Evolutionary conservation across 2,113 vertebrate species (phyloP), one percentile per base, ranked within the genome.

Genomic region (Empidonax alnorum): DNA sequence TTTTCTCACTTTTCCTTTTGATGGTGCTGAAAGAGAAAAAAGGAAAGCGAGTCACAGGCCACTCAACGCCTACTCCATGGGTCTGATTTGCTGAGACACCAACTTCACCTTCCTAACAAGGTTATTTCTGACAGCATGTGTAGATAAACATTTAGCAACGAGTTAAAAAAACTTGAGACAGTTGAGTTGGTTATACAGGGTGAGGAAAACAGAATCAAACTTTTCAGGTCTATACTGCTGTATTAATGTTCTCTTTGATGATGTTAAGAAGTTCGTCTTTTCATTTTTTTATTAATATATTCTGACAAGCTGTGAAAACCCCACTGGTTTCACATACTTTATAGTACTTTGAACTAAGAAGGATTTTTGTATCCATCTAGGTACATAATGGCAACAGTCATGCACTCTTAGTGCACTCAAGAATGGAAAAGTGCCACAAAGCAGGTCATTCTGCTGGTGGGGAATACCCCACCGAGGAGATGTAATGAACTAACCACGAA

Each of bases 71-170:
- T 98, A 98, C 98, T 98, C 98, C 98, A 98, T 98, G 98, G 98
- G 98, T 98, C 98, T 98, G 98, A 98, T 99, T 98, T 98, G 98
- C 98, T 98, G 98, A 99, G 98, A 98, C 98, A 98, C 98, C 98
- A 98, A 97, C 98, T 98, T 97, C 98, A 98, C 98, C 98, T 98
- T 98, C 98, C 97, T 98, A 98, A 98, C 98, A 98, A 99, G 98
- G 99, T 99, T 98, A 98, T 99, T 99, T 98, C 98, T 98, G 98
- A 98, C 98, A 98, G 99, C 99, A 99, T 99, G 99, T 99, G 98
- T 99, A 99, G 98, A 98, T 99, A 98, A 98, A 98, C 98, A 96
- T 98, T 97, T 98, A 98, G 98, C 97, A 97, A 96, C 96, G 39
- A 95, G 96, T 97, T 98, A 96, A 98, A 96, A 92, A 96, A 86